Evolutionary conservation across 2,113 vertebrate genomes (phyloP), one percentile per base, ranked within the genome.

Genomic region (Nanorana parkeri): DNA sequence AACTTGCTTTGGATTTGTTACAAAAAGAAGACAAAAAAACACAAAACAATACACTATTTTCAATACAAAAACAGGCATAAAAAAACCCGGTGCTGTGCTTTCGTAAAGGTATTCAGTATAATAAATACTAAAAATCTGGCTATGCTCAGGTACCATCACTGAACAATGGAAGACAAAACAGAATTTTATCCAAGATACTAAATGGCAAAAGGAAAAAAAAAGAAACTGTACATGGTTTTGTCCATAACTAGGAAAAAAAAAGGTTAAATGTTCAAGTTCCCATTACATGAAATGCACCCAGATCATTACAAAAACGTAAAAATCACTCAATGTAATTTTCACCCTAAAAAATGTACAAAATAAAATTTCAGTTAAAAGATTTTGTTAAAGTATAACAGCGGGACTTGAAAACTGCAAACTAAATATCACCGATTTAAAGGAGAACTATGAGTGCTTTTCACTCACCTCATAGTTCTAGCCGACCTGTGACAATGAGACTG

Each of bases 61-160:
- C 85, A 88, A 91, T 92, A 93, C 89, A 92, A 92, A 94, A 89
- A 81, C 73, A 86, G 87, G 88, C 85, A 87, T 93, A 93, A 89
- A 94, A 92, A 88, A 80, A 24, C 16, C 36, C 64, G 55, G 81
- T 91, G 87, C 78, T 85, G 1, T 87, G 86, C 76, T 89, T 81
- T 83, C 82, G 78, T 85, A 83, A 90, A 90, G 55, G 85, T 88
- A 86, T 84, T 83, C 89, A 88, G 86, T 83, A 92, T 71, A 86
- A 87, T 88, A 87, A 91, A 91, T 88, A 92, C 74, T 87, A 88
- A 89, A 90, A 80, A 84, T 90, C 71, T 81, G 78, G 13, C 19
- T 87, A 77, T 83, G 87, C 87, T 91, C 91, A 88, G 87, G 86
- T 77, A 73, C 86, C 81, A 65, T 15, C 5, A 85, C 89, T 76